Evolutionary conservation across 2,797 vertebrate species (phyloP).

Genomic region (Leuciscus waleckii): DNA sequence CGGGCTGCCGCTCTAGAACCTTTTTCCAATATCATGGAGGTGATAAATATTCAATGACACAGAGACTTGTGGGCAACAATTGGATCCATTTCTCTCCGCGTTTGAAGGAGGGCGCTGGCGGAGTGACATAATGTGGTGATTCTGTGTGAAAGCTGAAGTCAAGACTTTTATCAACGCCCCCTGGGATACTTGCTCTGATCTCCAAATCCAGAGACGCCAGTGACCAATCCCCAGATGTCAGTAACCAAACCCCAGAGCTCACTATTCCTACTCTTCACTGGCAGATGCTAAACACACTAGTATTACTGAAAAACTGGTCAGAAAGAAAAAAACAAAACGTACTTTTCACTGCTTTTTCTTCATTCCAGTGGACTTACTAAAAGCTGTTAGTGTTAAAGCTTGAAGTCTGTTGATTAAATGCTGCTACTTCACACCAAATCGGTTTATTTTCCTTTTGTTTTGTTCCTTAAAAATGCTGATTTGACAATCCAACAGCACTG

Average conservation of each 20-base stretch:
- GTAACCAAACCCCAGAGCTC: constrained; percentile 24
- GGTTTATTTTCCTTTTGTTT: background rate
- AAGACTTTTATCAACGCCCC: constrained; percentile 72
- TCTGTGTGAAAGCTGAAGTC: constrained; percentile 66
- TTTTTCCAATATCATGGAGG: constrained; percentile 78
- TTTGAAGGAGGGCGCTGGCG: constrained; percentile 68
- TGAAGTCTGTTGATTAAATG: background rate
- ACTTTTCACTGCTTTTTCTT: background rate
- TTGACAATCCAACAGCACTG: background rate
- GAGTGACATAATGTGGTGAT: constrained; percentile 74
- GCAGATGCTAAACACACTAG: background rate
- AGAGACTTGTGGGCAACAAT: constrained; percentile 77
- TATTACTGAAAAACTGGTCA: background rate
- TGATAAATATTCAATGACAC: constrained; percentile 84
- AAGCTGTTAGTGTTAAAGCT: background rate
- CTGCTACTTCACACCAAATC: background rate
- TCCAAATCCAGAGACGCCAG: constrained; percentile 73
- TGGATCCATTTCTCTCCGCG: constrained; percentile 72
- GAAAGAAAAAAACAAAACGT: background rate
- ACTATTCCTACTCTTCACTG: background rate
- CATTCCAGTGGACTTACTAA: background rate
- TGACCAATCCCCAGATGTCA: constrained; percentile 42
- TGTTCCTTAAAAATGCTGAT: background rate
- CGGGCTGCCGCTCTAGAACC: constrained; percentile 73
- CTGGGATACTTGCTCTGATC: constrained; percentile 76